Conservation (phyloP, 2,888 invertebrate genomes). For the Eledona agricola region DNA sequence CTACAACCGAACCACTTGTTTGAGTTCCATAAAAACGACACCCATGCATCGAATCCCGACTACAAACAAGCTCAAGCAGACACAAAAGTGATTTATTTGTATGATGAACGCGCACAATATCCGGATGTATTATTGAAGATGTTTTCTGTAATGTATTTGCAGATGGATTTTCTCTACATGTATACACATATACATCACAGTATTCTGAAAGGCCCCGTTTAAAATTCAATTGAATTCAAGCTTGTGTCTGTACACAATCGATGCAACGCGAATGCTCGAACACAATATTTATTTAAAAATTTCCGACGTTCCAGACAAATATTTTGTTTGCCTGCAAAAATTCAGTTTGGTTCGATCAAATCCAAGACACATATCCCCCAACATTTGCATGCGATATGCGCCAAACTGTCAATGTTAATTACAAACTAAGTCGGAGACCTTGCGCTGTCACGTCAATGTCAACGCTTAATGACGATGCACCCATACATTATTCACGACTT, state of each 20-base stretch:
- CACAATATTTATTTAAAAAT: slow-evolving; percentile 35
- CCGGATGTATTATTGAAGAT: slow-evolving; percentile 19
- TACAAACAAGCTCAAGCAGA: slow-evolving; percentile 25
- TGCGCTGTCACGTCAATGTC: slow-evolving; percentile 22
- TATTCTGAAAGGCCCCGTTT: slow-evolving; percentile 25
- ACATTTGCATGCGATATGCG: too few relatives aligned
- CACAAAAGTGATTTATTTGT: slow-evolving; percentile 26
- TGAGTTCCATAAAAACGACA: slow-evolving; percentile 20
- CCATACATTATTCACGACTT: slow-evolving; percentile 24
- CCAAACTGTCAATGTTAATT: slow-evolving; percentile 22
- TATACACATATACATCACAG: slow-evolving; percentile 23
- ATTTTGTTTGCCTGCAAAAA: slow-evolving; percentile 28
- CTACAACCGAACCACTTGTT: slow-evolving; percentile 25
- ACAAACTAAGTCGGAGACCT: slow-evolving; percentile 7
- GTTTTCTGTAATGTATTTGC: slow-evolving; percentile 27
- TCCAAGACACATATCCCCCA: too few relatives aligned
- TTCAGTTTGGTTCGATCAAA: slow-evolving; percentile 20
- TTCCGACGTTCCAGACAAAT: slow-evolving; percentile 28
- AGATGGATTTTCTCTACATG: slow-evolving; percentile 18
- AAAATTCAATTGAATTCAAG: slow-evolving; percentile 34
- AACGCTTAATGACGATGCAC: slow-evolving; percentile 26
- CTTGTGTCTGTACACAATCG: slow-evolving; percentile 21
- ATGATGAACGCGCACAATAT: slow-evolving; percentile 27
- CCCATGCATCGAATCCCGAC: slow-evolving; percentile 22
- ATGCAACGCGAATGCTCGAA: slow-evolving; percentile 26